Evolutionary conservation across 1,140 invertebrate genomes (phyloP), one percentile per base, ranked within the genome.

Genomic region (Brachionus asplanchnoidis): DNA sequence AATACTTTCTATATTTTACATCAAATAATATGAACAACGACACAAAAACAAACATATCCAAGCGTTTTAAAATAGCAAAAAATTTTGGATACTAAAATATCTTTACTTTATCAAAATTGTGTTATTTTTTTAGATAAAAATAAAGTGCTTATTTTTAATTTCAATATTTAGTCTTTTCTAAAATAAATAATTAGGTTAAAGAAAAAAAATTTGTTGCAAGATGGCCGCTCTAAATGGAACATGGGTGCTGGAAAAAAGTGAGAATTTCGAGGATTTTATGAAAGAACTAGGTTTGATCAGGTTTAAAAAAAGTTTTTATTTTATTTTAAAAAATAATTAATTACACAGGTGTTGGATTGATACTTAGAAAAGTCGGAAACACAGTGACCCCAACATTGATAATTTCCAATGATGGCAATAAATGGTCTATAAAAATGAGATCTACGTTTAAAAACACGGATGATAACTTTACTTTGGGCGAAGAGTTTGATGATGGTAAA

Each of bases 201-300:
- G 3, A 26, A 66, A 66, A 17, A 9, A 66, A 28, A 4, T 36
- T 36, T 36, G 26, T 28, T 28, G 17, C 7, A 77, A 9, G 32
- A 77, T 77, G 73, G 17, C 73, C n/a, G 44, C 40, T 77, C 28
- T 77, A 77, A 50, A 46, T 77, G 94, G 94, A 88, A 93, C 93
- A 88, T 95, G 93, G 92, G 94, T 94, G 89, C 91, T 95, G 86
- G 87, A 88, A 86, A 91, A 91, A 56, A 94, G 93, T 84, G 94
- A 95, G 75, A 94, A 95, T 87, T 95, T 95, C 88, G 94, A 95
- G 86, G 94, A 95, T 65, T 95, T 93, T 89, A 93, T 95, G 93
- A 95, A 95, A 91, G 92, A 92, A 46, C 88, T 95, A 56, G 94
- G 78, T 75, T 44, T 44, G 1, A 75, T 42, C 14, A 42, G 9